phyloP scores from a whole-genome alignment of 2,797 vertebrate species.

The Fundulus diaphanus region DNA sequence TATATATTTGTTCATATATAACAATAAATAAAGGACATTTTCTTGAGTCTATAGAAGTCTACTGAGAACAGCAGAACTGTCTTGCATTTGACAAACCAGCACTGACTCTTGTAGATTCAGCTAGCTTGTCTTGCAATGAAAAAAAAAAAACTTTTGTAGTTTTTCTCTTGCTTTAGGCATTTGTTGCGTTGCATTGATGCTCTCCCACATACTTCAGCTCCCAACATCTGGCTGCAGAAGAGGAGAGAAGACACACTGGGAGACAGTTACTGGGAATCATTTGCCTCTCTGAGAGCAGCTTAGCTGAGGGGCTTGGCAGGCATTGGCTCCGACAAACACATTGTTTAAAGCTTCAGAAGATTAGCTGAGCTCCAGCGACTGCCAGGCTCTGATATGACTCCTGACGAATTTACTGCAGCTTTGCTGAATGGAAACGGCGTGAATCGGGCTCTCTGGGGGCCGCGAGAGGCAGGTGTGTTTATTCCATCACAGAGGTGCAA shows the following conservation, averaged over 20 bases:
- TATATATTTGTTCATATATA: no score
- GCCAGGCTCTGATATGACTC: conserved; percentile 62
- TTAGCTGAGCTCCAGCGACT: conserved; percentile 62
- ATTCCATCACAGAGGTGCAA: conserved; percentile 37
- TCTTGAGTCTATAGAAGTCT: background rate
- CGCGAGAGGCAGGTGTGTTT: conserved; percentile 59
- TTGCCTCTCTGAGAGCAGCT: conserved; percentile 38
- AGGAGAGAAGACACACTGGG: conserved; percentile 29
- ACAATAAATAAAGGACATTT: background rate
- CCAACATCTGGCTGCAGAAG: conserved; percentile 34
- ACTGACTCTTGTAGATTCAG: background rate
- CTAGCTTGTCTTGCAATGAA: background rate
- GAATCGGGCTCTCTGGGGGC: conserved; percentile 37
- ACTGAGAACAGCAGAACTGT: background rate
- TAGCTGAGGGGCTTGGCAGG: conserved; percentile 51
- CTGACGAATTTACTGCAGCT: conserved; percentile 46
- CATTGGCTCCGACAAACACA: conserved; percentile 52
- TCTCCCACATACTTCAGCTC: conserved; percentile 26
- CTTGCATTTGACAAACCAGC: background rate
- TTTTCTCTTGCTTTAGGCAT: conserved; percentile 20
- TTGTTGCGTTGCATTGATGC: conserved; percentile 14
- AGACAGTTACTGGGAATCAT: conserved; percentile 45
- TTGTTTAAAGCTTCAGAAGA: conserved; percentile 70
- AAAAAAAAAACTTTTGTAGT: conserved; percentile 23
- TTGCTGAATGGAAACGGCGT: conserved; percentile 32